Base-by-base conservation (phyloP, 2,888 invertebrate genomes). In the Dryadula phaetusa region DNA sequence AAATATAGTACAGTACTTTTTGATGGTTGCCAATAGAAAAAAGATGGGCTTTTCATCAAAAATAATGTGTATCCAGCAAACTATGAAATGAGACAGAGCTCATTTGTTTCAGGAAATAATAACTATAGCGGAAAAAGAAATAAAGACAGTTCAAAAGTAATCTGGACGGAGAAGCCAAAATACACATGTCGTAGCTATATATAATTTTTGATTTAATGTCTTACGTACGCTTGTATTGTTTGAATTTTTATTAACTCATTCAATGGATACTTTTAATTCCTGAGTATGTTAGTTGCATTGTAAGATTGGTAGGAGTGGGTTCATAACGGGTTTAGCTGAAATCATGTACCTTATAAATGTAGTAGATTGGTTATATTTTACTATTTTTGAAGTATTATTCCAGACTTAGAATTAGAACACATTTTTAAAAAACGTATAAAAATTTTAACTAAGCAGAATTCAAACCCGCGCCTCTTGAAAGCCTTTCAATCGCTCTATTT, bases 101-200 rank as follows among this genome's bases (percentile, higher is more conserved):
- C 69, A 72, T 72, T 72, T 72, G 68, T 72, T 72, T 67, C 70
- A 67, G 68, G 64, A 69, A 72, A 69, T 70, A 72, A 72, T 70
- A 70, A 70, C 68, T 70, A 72, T 54, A 32, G 68, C 37, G 58
- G 64, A 56, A 66, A 52, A 62, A 62, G 62, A 65, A 67, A 69
- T 69, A 66, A 64, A 71, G 64, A 71, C 58, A 40, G 60, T 54
- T 70, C 56, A 52, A 62, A 66, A 62, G 64, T 49, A 66, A 66
- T 61, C 53, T 63, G 52, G 44, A 54, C 53, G 20, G 58, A 56
- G 47, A 49, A 14, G 56, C 49, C 46, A 63, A 42, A 49, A 52
- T 32, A 44, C 40, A 46, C 34, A 54, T 32, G 16, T 56, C 37
- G 40, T 44, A 16, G 60, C 28, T 60, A 25, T 44, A 60, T 44